Percentiles rank a stretch among this genome's conserved stretches.
These are phyloP conservation scores for Maconellicoccus hirsutus DNA, from an alignment of 1,140 invertebrate genomes.

Conservation along the genomic window DNA sequence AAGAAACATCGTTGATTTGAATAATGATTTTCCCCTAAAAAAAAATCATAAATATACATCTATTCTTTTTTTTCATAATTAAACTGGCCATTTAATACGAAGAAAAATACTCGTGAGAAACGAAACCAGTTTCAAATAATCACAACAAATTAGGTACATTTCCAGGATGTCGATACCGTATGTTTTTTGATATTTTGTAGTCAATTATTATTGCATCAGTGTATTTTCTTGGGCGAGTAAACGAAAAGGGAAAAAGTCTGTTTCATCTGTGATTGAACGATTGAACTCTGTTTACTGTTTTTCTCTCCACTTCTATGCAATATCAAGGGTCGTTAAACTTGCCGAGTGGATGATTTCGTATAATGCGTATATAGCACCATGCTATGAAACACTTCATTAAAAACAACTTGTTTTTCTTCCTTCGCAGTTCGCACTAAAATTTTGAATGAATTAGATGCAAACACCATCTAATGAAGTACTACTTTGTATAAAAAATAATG, in stretches of 20 bases:
- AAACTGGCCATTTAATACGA: not conserved
- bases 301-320: not conserved
- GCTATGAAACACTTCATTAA: not conserved
- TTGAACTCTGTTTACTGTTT: not conserved
- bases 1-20: no score
- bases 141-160: constrained; percentile 1
- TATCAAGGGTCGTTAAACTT: not conserved
- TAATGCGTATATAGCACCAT: not conserved
- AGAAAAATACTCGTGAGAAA: not conserved
- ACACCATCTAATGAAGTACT: no score
- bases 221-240: no score
- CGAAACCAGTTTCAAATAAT: not conserved
- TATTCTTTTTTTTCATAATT: not conserved
- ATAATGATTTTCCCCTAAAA: no score
- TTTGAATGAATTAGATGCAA: not conserved
- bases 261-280: not conserved
- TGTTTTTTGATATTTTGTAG: not conserved
- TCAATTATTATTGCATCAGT: not conserved
- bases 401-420: not conserved
- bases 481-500: no score
- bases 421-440: not conserved
- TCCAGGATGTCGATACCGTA: not conserved
- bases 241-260: no score
- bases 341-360: not conserved
- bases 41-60: no score